phyloP scores from a whole-genome alignment of 2,888 invertebrate genomes.

The Invenusta paracnida region DNA sequence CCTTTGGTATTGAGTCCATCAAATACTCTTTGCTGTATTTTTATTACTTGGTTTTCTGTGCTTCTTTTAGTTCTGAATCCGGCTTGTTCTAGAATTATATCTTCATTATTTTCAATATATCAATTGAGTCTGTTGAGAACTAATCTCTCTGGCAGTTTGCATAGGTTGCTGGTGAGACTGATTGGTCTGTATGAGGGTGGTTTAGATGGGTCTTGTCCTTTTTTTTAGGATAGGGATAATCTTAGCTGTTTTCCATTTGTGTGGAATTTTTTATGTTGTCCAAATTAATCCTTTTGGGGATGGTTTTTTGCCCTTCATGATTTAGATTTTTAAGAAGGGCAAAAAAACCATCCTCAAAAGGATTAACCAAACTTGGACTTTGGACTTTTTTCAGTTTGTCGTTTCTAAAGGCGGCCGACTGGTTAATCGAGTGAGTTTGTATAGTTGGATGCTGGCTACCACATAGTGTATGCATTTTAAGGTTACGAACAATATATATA shows the following conservation, averaged over 20 bases:
- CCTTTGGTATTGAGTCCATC: neutral
- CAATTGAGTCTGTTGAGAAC: conserved; percentile 9
- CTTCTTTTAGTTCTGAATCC: neutral
- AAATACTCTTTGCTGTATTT: neutral
- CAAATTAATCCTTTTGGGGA: no score
- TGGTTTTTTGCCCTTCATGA: no score
- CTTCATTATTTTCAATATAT: neutral
- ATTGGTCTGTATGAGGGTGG: neutral
- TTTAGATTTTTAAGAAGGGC: no score
- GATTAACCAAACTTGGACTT: no score
- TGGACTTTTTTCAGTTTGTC: no score
- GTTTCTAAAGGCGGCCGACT: no score
- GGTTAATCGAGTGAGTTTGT: no score
- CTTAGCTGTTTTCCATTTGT: neutral
- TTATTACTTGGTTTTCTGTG: neutral
- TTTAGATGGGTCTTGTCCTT: neutral
- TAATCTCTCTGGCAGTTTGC: neutral
- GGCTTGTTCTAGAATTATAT: neutral
- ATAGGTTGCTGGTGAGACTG: conserved; percentile 7
- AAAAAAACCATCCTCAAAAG: no score
- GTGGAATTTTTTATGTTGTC: no score
- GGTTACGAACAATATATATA: no score
- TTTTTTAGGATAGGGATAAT: conserved; percentile 17
- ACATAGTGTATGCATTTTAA: no score
- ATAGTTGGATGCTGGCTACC: no score